phyloP scores from a whole-genome alignment of 2,888 invertebrate species.

The Hermaeophaga mercurialis region DNA sequence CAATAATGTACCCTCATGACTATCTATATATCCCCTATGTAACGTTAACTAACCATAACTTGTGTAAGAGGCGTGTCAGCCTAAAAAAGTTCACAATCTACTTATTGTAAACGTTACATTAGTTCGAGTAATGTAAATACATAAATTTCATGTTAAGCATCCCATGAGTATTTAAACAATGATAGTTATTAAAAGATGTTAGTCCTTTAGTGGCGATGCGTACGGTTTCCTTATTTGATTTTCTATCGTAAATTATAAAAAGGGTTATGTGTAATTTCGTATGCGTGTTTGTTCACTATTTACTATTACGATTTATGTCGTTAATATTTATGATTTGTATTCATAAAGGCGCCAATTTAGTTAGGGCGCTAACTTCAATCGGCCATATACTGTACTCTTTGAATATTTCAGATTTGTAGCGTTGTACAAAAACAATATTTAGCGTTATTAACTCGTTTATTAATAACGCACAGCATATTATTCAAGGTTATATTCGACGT shows the following conservation, averaged over 20 bases:
- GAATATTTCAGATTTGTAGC: too few relatives aligned
- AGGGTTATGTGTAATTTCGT: constrained; percentile 34
- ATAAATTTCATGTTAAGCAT: constrained; percentile 44
- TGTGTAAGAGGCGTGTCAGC: constrained; percentile 41
- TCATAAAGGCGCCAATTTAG: constrained; percentile 13
- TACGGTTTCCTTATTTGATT: constrained; percentile 40
- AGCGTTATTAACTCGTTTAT: too few relatives aligned
- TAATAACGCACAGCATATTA: too few relatives aligned
- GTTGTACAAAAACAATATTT: too few relatives aligned
- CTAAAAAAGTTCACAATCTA: constrained; percentile 33
- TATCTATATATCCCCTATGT: constrained; percentile 46
- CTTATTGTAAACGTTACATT: constrained; percentile 25
- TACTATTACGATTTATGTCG: constrained; percentile 31
- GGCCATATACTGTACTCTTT: too few relatives aligned
- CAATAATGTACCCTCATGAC: constrained; percentile 47
- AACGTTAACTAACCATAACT: constrained; percentile 37
- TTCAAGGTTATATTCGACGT: too few relatives aligned
- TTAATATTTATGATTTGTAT: constrained; percentile 24
- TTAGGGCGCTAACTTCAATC: constrained; percentile 17
- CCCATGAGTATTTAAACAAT: constrained; percentile 45
- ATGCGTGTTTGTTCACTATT: constrained; percentile 34
- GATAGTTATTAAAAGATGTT: constrained; percentile 37
- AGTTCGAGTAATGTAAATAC: constrained; percentile 41
- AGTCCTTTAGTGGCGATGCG: constrained; percentile 35
- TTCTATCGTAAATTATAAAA: constrained; percentile 41